Evolutionary conservation across 2,888 invertebrate genomes (phyloP), one percentile per base, ranked within the genome.

Genomic region (Strigamia crassipes): DNA sequence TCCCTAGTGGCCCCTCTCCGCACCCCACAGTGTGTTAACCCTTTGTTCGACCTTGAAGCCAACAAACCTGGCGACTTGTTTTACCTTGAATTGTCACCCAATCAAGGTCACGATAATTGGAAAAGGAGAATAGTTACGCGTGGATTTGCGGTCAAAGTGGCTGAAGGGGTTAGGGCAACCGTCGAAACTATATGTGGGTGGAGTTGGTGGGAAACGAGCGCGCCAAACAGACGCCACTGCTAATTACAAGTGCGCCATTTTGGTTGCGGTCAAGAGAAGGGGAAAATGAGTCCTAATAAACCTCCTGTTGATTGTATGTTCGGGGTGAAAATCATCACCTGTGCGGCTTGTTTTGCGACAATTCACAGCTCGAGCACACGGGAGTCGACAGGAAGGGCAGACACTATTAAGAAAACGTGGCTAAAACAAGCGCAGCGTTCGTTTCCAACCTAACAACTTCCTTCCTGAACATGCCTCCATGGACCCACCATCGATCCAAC

Each of bases 401-500:
- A 13, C 31, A 31, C 73, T 73, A 73, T 73, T 73, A 73, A 73
- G 73, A 73, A 73, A 73, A 73, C 73, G 73, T 31, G 73, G 73
- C 27, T 73, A 73, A 73, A 73, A 73, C 73, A 73, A 73, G 73
- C 73, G n/a, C 73, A 15, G 73, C 31, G 73, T 73, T 73, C 73
- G 73, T 73, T 73, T 31, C 27, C 73, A 23, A 73, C 73, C 73
- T 73, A 73, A 73, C 73, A 73, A 73, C 73, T 73, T 73, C 73
- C 73, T 73, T 73, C 73, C 73, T 73, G 73, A 73, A 73, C 73
- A 73, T 31, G 73, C 73, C 73, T 73, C 56, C 56, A 18, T 56
- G 73, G 73, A 31, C 73, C 73, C 23, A 73, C 3, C 73, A 73
- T 73, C 73, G 73, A 73, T 73, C 73, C 73, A 27, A 31, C 31